These are phyloP conservation scores for Morone chrysops DNA, from an alignment of 2,113 vertebrate genomes.

Conservation along the genomic window DNA sequence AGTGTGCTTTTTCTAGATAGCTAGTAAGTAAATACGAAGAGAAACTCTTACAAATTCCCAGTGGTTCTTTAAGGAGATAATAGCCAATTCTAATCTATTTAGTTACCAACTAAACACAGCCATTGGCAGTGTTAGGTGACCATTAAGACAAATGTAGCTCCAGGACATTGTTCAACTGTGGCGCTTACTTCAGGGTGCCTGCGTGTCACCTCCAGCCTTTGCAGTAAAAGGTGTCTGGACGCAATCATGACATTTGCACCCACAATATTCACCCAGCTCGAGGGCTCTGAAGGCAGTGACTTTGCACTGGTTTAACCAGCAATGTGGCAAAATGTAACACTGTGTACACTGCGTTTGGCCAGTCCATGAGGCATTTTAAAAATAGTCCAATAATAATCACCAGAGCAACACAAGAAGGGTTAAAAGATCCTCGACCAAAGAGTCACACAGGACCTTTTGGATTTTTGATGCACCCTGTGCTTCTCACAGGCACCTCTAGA, in stretches of 20 bases:
- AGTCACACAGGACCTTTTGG: conserved; percentile 49
- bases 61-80: not conserved
- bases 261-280: conserved; percentile 22
- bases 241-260: not conserved
- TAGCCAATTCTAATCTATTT: not conserved
- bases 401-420: conserved; percentile 14
- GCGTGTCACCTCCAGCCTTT: conserved; percentile 38
- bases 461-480: conserved; percentile 57
- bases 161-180: conserved; percentile 35
- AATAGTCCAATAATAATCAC: conserved; percentile 27
- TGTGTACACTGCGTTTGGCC: not conserved
- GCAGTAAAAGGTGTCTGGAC: conserved; percentile 44
- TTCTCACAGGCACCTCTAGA: conserved; percentile 61
- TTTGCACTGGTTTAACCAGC: not conserved
- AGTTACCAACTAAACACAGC: not conserved
- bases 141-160: conserved; percentile 17
- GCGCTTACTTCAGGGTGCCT: conserved; percentile 6
- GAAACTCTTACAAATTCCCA: not conserved
- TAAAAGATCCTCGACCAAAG: conserved; percentile 29
- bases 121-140: not conserved
- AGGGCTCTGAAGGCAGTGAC: not conserved
- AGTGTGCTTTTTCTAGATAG: not conserved
- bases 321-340: not conserved
- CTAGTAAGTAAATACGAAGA: not conserved
- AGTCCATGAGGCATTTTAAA: conserved; percentile 16